Base-by-base conservation (phyloP, 2,888 invertebrate species). In the Chironomus tentans region DNA sequence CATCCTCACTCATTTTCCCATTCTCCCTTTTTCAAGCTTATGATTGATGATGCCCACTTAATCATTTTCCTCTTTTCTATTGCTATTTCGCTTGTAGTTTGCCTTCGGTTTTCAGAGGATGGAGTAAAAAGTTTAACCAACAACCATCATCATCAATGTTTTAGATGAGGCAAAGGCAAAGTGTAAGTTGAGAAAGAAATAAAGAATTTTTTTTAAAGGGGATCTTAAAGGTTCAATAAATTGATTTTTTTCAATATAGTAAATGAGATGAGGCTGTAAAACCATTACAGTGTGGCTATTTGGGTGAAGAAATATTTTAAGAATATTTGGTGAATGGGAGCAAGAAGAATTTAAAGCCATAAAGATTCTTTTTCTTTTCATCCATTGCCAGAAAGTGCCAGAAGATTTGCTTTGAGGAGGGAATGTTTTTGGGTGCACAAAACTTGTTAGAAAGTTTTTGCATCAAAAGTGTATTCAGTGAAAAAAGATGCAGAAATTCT, bases 31-130 rank as follows among this genome's bases (percentile, higher is more conserved):
- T 15, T 62, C 38, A 21, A 38, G 21, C 28, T 28, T 38, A 72
- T 72, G 72, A 72, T 72, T 72, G 72, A 72, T 72, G 61, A 38
- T 62, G n/a, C n/a, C 22, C 38, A 62, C 46, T 72, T 62, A 22
- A 72, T 72, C 72, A 72, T 62, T 62, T 72, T 61, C 72, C 28
- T 71, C 22, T 62, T 24, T 24, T 65, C 65, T 65, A 24, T 65
- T 24, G 22, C 65, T 13, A 18, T 7, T 13, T 65, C 12, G 62
- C 10, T 22, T 22, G 15, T 56, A 18, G 56, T 56, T 56, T 56
- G 18, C 15, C 56, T 38, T 38, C 38, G 38, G 38, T 18, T 56
- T 56, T 56, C 1, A 10, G 10, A 38, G 38, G 38, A 38, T 38
- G 38, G 10, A 38, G 38, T 38, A 38, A 38, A 28, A 38, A 38